Base-by-base conservation (phyloP, 2,797 vertebrate genomes). In the Sebastes vulpes region DNA sequence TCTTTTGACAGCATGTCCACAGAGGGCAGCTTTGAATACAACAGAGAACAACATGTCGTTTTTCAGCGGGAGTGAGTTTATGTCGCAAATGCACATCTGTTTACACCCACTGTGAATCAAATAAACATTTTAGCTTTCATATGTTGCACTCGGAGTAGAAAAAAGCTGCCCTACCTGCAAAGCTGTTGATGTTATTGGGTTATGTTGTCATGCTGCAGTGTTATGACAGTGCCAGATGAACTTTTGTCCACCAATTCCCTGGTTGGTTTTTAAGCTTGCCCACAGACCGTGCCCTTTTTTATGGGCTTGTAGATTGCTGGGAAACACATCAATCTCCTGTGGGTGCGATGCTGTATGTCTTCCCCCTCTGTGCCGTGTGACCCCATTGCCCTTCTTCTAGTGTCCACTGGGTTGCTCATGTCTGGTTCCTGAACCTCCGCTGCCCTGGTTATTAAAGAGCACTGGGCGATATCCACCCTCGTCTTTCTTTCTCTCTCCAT, bases 311-410 rank as follows among this genome's bases (percentile, higher is more conserved):
- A 93, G 94, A 94, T 95, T 94, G 90, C 92, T 67, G 72, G 87
- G 93, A 93, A 95, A 94, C 90, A 91, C 95, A 96, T 96, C 94
- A 95, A 94, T 96, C 94, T 96, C 93, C 84, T 82, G 72, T 73
- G 81, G 81, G 84, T 79, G 87, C 67, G 76, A 91, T 82, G 79
- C 81, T 77, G 84, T 87, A 75, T 77, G 85, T 90, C 89, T 87
- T 84, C 72, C 75, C 84, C 81, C 82, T 88, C 79, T n/a, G 67
- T 79, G 87, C 72, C 56, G 68, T 4, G 75, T 73, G 94, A 95
- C 95, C 94, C 89, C 78, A 92, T 94, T 95, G 95, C 94, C 95
- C 95, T 93, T 88, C 84, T 65, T 86, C 89, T 85, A 87, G 89
- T 86, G 81, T 93, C 93, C 89, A 75, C 85, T 90, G 91, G 85